Base-by-base conservation (phyloP, 2,797 vertebrate genomes). In the Pseudopleuronectes americanus region DNA sequence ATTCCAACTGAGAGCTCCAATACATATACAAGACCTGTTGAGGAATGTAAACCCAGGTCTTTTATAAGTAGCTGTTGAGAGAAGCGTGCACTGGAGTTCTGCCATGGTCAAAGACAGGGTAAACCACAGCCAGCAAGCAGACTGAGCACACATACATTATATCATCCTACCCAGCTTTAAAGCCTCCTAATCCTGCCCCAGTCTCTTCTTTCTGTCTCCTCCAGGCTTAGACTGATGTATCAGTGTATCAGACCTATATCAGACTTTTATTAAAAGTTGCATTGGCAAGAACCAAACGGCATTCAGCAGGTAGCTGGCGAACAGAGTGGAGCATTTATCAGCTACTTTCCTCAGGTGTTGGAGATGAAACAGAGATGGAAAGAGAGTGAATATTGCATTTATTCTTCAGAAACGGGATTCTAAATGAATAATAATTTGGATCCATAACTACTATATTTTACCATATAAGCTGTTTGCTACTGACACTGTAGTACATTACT, bases 1-100 rank as follows among this genome's bases (percentile, higher is more conserved):
- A 74, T 64, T 79, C 66, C 77, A 73, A 61, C 76, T 9, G 49
- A 69, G 75, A 48, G 26, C 70, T 69, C 78, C 28, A 8, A 31
- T 68, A 76, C 72, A 64, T 84, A 82, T 83, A 88, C 74, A 84
- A 77, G 81, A 86, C 77, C 71, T 52, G 47, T 19, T 57, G 65
- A 81, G 87, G 86, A 92, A 91, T 90, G 87, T 89, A 88, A 89
- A 88, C 74, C 61, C 62, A 51, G 68, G 47, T 57, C 62, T 77
- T 85, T 87, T 76, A 84, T 83, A 84, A 87, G 87, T 71, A 86
- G 86, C 84, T 89, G 87, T 77, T 87, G 86, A 89, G 68, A 75
- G 86, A 85, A 67, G 67, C 69, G 75, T 16, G 28, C 9, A 12
- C 68, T 84, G 90, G 89, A 87, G 72, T 45, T 22, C 61, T 58